Conservation (phyloP, 1,140 invertebrate species). For the Cotesia typhae region DNA sequence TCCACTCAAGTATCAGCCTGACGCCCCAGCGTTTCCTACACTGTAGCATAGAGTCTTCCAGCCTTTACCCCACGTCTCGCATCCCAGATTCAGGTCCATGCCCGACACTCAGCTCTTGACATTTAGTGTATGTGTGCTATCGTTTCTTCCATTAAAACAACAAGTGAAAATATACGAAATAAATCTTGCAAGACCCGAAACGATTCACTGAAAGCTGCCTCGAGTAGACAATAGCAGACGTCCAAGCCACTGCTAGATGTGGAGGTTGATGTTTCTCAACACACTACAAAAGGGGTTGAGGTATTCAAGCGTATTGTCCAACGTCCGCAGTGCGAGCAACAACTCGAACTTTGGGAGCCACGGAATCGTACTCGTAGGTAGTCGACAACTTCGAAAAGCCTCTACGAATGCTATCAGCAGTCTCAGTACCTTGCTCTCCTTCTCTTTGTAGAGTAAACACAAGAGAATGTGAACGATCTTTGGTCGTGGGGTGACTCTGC, state of each 20-base stretch:
- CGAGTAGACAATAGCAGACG: conserved; percentile 61
- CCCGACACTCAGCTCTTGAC: conserved; percentile 15
- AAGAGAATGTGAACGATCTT: conserved; percentile 51
- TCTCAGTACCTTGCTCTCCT: conserved; percentile 21
- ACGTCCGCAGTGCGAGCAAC: conserved; percentile 50
- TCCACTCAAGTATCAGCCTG: no score
- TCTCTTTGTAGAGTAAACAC: conserved; percentile 47
- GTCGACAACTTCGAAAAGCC: conserved; percentile 12
- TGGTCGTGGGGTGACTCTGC: conserved; percentile 46
- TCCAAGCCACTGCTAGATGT: conserved; percentile 57
- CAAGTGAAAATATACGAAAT: conserved; percentile 67
- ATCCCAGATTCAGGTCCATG: background rate
- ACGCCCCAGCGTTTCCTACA: no score
- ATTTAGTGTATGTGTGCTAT: conserved; percentile 46
- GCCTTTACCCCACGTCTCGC: no score
- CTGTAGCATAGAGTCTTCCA: no score
- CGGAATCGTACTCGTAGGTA: conserved; percentile 39
- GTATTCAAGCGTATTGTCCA: conserved; percentile 59
- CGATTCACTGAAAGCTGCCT: conserved; percentile 48
- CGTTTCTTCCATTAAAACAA: conserved; percentile 59
- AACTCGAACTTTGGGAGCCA: conserved; percentile 49
- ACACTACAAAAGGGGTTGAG: conserved; percentile 36
- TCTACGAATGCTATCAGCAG: conserved; percentile 5
- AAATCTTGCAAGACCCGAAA: conserved; percentile 63
- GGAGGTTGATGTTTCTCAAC: conserved; percentile 21